These are phyloP conservation scores for Thamnophis elegans DNA, from an alignment of 2,797 vertebrate genomes.

Conservation along the genomic window DNA sequence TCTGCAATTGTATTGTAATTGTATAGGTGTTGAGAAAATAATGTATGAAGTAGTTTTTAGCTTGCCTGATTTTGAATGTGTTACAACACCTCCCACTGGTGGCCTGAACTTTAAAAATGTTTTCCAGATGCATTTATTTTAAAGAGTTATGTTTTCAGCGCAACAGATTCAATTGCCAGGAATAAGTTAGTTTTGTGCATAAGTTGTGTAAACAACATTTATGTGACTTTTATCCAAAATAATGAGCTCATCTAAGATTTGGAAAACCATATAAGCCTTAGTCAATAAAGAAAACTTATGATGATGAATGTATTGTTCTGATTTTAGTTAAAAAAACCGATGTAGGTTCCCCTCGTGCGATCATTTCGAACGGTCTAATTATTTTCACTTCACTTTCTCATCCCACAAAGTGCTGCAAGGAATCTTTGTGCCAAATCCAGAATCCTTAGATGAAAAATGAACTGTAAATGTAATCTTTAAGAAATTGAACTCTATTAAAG, in stretches of 20 bases:
- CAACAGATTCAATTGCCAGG: not conserved
- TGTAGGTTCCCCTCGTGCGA: not conserved
- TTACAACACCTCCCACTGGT: constrained; percentile 4
- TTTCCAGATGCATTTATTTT: not conserved
- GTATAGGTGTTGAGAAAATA: too few species aligned
- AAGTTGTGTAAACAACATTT: not conserved
- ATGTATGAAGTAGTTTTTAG: not conserved
- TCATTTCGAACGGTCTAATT: not conserved
- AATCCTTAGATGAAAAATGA: not conserved
- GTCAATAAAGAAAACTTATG: not conserved
- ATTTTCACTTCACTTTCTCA: not conserved
- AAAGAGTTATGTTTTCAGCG: not conserved
- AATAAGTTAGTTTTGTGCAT: not conserved
- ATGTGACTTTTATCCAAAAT: not conserved
- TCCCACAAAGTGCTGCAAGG: not conserved
- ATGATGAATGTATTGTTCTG: not conserved
- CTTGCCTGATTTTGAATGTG: not conserved
- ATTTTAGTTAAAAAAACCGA: not conserved
- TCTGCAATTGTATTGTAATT: too few species aligned
- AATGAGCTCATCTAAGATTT: not conserved
- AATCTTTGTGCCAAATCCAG: not conserved
- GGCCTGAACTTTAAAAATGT: not conserved
- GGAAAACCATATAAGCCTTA: not conserved
- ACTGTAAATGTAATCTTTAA: not conserved
- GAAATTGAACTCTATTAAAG: not conserved